Evolutionary conservation across 2,797 vertebrate genomes (phyloP), one percentile per base, ranked within the genome.

Genomic region (Eulemur mongoz): DNA sequence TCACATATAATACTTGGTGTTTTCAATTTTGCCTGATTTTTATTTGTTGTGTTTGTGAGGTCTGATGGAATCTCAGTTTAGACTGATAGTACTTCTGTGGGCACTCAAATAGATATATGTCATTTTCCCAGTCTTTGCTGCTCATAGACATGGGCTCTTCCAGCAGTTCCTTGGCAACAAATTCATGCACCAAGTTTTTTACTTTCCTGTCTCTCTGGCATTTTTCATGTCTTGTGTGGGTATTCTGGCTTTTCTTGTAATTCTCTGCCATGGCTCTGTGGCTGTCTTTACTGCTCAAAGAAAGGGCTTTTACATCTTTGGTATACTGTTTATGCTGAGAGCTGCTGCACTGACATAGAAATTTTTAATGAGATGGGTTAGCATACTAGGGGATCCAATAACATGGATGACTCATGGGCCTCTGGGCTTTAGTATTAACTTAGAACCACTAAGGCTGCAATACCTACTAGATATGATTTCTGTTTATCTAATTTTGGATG

Each of bases 11-110:
- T 93, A 83, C 10, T 79, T 57, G 13, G 30, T 38, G 43, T 69
- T 83, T 96, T 84, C 43, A 69, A 4, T 95, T 86, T 54, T 79
- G n/a, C 54, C 15, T 27, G 38, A 32, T 90, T 92, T 80, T 91
- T 75, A 61, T 80, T 25, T 89, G 30, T 27, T 95, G 67, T 79
- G 25, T 94, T 81, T 93, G 27, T 85, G 30, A 85, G 43, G 32
- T 70, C n/a, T 80, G 67, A 70, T 52, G 63, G 85, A 88, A 72
- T 91, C 82, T 93, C 38, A 69, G 25, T 82, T 84, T 85, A 69
- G 70, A 27, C 32, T 38, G n/a, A 17, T 69, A 14, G 38, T 86
- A 86, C 22, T 89, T 93, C 32, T 83, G 17, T 11, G 59, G 63
- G 72, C 43, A 76, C 22, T 8, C 40, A 78, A 84, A 50, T 63